Evolutionary conservation across 2,797 vertebrate species (phyloP), one percentile per base, ranked within the genome.

Genomic region (Mormyrus hasselquistii): DNA sequence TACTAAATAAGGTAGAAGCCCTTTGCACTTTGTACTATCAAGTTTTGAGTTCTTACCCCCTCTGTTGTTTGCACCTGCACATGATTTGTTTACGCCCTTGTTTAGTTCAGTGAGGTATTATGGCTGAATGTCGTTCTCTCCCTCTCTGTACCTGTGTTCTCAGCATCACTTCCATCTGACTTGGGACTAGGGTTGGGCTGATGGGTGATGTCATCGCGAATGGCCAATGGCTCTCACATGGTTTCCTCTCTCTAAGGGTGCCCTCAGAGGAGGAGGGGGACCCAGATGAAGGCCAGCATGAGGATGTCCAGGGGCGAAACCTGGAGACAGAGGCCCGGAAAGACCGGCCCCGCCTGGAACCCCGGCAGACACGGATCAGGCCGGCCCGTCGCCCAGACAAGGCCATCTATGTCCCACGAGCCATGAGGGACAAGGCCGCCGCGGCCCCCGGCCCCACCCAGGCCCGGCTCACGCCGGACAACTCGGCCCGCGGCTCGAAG

Each of bases 391-490:
- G 92, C 69, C 97, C 97, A 0, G 97, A 99, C 88, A 95, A 96
- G 92, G 95, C 96, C 34, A 92, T 97, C 84, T 98, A 97, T 16
- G 92, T 96, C 89, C 96, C 97, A 0, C 95, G 94, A 62, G 95
- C 94, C 0, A 92, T 92, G 65, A 94, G 96, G 92, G 14, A 95
- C 76, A 93, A 96, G 91, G 90, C 90, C 16, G 90, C 90, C 50
- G 90, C 89, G 53, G 91, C 84, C 82, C 29, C 92, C 0, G 1
- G 90, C 90, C 79, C 49, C 2, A 0, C 50, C 89, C 34, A 83
- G 53, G 84, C 73, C 89, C 44, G 87, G 87, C 41, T 79, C 82
- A 10, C 16, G 50, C 65, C 59, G 6, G 22, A 22, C 9, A 9
- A 25, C 85, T 90, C 92, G 83, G 89, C 69, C 69, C 91, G 88